phyloP scores from a whole-genome alignment of 2,113 vertebrate genomes.

The Barnardius zonarius region DNA sequence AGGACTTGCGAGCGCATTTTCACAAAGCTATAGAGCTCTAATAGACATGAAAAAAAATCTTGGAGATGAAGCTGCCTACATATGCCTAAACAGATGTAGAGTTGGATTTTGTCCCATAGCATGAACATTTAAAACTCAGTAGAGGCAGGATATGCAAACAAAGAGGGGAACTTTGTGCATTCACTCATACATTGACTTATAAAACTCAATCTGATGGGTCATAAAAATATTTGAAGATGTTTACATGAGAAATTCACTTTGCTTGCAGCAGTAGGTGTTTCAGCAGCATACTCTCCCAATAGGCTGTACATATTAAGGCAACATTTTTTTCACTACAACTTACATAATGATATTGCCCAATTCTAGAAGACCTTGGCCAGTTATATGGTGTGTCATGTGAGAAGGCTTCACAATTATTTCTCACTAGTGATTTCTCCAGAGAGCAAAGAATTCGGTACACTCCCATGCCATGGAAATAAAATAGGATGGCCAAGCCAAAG shows the following conservation, averaged over 20 bases:
- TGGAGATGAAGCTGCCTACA: conserved; percentile 46
- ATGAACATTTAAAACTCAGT: conserved; percentile 73
- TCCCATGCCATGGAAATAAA: not conserved
- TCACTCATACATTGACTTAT: conserved; percentile 62
- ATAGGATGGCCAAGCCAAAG: not conserved
- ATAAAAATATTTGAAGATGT: conserved; percentile 68
- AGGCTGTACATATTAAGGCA: not conserved
- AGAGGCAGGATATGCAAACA: conserved; percentile 67
- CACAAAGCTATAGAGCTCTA: not conserved
- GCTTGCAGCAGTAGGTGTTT: conserved; percentile 24
- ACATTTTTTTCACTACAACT: not conserved
- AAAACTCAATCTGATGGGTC: conserved; percentile 71
- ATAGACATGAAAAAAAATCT: conserved; percentile 4
- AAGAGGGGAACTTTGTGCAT: conserved; percentile 59
- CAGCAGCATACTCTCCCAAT: not conserved
- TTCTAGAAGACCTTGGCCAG: not conserved
- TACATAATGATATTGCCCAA: not conserved
- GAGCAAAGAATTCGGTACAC: not conserved
- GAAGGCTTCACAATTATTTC: not conserved
- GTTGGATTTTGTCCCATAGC: conserved; percentile 63
- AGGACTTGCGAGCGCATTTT: not conserved
- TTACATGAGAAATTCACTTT: conserved; percentile 54
- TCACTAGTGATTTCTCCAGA: not conserved
- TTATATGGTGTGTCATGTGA: not conserved
- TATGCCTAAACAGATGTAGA: conserved; percentile 51